These are phyloP conservation scores for Heteromyza rotundicornis DNA, from an alignment of 2,888 invertebrate genomes.

Conservation along the genomic window DNA sequence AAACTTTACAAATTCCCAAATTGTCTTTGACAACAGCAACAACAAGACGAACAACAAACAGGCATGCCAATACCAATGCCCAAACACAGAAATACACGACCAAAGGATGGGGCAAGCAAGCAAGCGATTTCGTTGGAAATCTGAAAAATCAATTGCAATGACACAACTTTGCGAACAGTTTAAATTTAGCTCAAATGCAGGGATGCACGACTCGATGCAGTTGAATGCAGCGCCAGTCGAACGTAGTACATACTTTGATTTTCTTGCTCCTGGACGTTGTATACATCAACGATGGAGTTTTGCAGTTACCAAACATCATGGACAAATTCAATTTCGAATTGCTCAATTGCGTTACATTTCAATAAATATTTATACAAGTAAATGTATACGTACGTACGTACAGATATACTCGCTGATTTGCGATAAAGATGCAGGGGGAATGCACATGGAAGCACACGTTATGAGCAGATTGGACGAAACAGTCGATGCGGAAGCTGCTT, in stretches of 20 bases:
- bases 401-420: neutral
- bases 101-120: neutral
- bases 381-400: neutral
- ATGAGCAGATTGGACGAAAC: neutral
- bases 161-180: neutral
- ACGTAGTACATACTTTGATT: neutral
- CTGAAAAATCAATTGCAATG: slow-evolving; percentile 5
- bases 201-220: neutral
- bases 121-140: neutral
- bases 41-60: neutral
- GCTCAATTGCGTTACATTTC: slow-evolving; percentile 55
- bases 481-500: neutral
- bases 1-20: slow-evolving; percentile 35
- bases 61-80: neutral
- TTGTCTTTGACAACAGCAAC: slow-evolving; percentile 28
- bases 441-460: neutral
- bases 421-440: neutral
- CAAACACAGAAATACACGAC: neutral
- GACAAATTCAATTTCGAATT: slow-evolving; percentile 50
- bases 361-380: slow-evolving; percentile 50
- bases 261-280: neutral
- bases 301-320: slow-evolving; percentile 31
- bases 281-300: neutral
- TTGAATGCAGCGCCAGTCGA: neutral
- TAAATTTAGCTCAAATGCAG: neutral